These are phyloP conservation scores for Amphimallon solstitiale DNA, from an alignment of 2,888 invertebrate genomes.

Conservation along the genomic window DNA sequence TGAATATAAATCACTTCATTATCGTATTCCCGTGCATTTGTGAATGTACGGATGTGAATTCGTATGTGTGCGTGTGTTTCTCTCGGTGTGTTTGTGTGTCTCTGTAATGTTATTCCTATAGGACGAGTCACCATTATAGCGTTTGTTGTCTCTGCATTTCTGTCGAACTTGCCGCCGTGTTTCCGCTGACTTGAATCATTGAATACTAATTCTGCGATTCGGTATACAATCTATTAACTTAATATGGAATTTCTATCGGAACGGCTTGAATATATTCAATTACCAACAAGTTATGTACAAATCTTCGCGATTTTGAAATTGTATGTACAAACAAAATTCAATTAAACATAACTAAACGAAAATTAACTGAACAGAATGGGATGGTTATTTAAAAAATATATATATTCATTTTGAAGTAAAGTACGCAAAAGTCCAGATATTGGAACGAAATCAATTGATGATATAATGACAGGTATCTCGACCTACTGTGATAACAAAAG, in stretches of 20 bases:
- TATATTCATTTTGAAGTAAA: no score
- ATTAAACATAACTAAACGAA: no score
- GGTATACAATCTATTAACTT: slow-evolving; percentile 4
- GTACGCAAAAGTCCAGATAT: no score
- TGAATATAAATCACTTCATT: slow-evolving; percentile 35
- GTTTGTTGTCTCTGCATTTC: slow-evolving; percentile 1
- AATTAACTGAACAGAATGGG: no score
- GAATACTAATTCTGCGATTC: slow-evolving; percentile 21
- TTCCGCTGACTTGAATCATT: slow-evolving; percentile 22
- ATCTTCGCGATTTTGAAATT: no score
- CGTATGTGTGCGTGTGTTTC: neutral
- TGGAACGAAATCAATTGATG: no score
- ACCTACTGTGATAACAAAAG: no score
- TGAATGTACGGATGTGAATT: neutral
- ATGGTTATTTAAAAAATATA: no score
- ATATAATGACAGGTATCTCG: no score
- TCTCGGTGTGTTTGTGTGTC: neutral
- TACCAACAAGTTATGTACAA: slow-evolving; percentile 27
- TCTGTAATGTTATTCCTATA: no score
- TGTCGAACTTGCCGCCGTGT: neutral
- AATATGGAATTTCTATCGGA: no score
- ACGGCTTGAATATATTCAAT: slow-evolving; percentile 46
- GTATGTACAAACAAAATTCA: no score
- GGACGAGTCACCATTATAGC: neutral
- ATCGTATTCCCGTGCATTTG: slow-evolving; percentile 5